Evolutionary conservation across 1,140 invertebrate species (phyloP), one percentile per base, ranked within the genome.

Genomic region (Melipona quadrifasciata): DNA sequence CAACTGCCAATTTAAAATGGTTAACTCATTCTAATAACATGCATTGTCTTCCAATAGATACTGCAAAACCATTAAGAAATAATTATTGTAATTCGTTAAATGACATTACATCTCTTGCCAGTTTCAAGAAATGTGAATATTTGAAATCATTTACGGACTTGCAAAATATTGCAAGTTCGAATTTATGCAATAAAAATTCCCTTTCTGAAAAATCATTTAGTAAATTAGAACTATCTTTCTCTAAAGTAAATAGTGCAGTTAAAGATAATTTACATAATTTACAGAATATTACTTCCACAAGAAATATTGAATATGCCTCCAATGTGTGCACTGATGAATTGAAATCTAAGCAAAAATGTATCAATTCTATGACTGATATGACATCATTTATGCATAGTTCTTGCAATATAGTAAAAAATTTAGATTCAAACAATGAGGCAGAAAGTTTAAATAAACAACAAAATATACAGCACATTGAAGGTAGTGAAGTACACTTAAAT

Each of bases 31-130:
- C 93, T 2, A 93, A 90, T 47, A 94, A 93, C 14, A 87, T 95
- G 68, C 93, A 91, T 24, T 94, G 91, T 27, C 68, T 94, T 58
- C 87, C 93, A 51, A 72, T 92, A 19, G 88, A 91, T 14, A 86
- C 90, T 53, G 72, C 82, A 0, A 90, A 89, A 58, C 88, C 89
- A 0, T 76, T 90, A 11, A 91, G 80, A 72, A 93, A 89, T 76
- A 92, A 90, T 61, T 93, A 91, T 80, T 89, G 90, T 47, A 94
- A 89, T 71, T 94, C 94, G 1, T 79, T 93, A 16, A 94, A 94
- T 53, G 93, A 94, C 78, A 86, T 93, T 0, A 84, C 87, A 31
- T 92, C 92, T 2, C 70, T 92, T 0, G 88, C 88, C 2, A 94
- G 88, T 57, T 92, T 90, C 19, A 93, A 90, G 58, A 92, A 92